phyloP scores from a whole-genome alignment of 2,797 vertebrate genomes.

The Notolabrus celidotus region DNA sequence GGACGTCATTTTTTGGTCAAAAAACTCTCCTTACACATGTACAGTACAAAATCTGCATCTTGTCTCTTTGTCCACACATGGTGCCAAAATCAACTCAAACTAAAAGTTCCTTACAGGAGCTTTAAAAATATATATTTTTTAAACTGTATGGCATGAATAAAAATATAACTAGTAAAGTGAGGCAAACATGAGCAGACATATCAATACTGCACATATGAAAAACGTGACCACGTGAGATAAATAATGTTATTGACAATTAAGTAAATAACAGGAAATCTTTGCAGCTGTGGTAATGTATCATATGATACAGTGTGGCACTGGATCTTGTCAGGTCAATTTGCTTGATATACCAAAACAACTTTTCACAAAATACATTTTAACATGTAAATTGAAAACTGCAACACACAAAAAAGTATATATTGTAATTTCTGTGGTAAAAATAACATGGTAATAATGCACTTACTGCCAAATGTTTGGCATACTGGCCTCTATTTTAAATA shows the following conservation, averaged over 20 bases:
- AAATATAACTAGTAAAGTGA: not conserved
- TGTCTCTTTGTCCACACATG: too few species aligned
- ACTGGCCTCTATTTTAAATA: slow-evolving; percentile 2
- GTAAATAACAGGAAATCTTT: slow-evolving; percentile 20
- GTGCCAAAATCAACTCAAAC: too few species aligned
- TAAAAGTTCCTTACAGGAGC: too few species aligned
- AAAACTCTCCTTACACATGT: not conserved
- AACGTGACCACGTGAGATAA: not conserved
- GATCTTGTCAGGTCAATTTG: not conserved
- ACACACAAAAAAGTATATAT: not conserved
- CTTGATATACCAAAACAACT: not conserved
- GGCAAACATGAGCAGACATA: not conserved
- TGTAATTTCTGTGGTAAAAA: not conserved
- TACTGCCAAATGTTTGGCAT: not conserved
- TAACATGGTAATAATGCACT: not conserved
- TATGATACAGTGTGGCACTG: slow-evolving; percentile 1
- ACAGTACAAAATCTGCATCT: not conserved
- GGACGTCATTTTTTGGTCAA: too few species aligned
- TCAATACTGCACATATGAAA: slow-evolving; percentile 9
- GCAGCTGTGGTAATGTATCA: not conserved
- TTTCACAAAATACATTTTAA: slow-evolving; percentile 20
- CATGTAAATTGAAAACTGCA: not conserved
- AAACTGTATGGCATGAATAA: not conserved
- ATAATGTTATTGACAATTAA: slow-evolving; percentile 1
- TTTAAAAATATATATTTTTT: too few species aligned